Conservation (phyloP, 2,113 vertebrate species). For the Oreochromis aureus region DNA sequence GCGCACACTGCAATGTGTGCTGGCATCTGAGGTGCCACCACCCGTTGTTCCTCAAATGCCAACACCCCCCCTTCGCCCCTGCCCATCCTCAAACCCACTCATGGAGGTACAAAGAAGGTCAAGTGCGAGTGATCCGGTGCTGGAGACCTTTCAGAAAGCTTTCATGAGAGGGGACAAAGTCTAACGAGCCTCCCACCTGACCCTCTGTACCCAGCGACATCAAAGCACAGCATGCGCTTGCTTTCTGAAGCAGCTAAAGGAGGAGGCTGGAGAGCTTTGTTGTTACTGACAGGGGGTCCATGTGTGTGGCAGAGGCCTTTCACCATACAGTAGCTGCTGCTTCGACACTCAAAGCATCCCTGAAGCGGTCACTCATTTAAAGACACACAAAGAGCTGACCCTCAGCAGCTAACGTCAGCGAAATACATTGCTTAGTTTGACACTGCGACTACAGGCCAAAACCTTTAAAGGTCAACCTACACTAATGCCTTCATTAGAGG, state of each 20-base stretch:
- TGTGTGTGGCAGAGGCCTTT: conserved; percentile 10
- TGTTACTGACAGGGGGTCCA: conserved; percentile 15
- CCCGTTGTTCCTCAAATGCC: conserved; percentile 9
- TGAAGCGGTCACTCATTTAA: conserved; percentile 1
- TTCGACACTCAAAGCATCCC: not conserved
- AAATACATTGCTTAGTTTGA: not conserved
- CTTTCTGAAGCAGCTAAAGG: not conserved
- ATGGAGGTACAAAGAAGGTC: conserved; percentile 13
- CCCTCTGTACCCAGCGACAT: not conserved
- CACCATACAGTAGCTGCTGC: not conserved
- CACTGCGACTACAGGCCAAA: not conserved
- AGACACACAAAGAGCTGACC: not conserved
- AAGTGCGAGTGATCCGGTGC: not conserved
- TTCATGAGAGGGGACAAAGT: conserved; percentile 22
- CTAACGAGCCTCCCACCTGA: conserved; percentile 1
- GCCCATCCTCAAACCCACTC: not conserved
- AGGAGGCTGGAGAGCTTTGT: conserved; percentile 13
- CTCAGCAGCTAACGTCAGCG: not conserved
- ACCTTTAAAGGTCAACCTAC: not conserved
- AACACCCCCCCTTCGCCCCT: not conserved
- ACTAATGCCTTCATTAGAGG: not conserved
- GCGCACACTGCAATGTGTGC: not conserved
- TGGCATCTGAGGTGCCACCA: not conserved
- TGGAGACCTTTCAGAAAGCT: conserved; percentile 33
- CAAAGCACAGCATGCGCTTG: conserved; percentile 20